Evolutionary conservation across 2,888 invertebrate genomes (phyloP).

Genomic region (Arctia plantaginis): DNA sequence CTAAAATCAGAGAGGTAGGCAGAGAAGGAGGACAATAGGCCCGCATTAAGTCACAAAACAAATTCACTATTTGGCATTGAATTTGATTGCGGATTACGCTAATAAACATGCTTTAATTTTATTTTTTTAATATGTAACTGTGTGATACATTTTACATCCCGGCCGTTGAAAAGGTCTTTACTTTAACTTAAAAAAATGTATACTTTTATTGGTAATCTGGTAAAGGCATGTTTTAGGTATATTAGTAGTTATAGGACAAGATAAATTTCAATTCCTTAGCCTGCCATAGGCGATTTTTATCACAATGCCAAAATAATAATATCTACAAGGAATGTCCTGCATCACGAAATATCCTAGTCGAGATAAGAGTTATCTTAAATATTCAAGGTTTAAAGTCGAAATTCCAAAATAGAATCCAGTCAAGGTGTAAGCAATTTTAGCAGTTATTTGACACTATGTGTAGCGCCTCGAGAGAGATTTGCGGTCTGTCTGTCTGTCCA

Average conservation of each 20-base stretch:
- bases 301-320: too few species aligned
- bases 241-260: too few species aligned
- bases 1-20: too few species aligned
- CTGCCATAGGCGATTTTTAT: too few species aligned
- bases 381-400: not conserved
- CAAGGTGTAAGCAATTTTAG: constrained; percentile 30
- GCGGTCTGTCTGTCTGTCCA: constrained; percentile 70
- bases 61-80: not conserved
- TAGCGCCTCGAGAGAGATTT: constrained; percentile 35
- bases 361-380: not conserved
- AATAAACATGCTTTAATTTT: not conserved
- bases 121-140: not conserved
- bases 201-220: too few species aligned
- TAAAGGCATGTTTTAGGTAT: too few species aligned
- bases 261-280: too few species aligned
- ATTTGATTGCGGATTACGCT: not conserved
- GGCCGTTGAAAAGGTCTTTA: not conserved
- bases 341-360: not conserved
- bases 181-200: too few species aligned
- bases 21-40: too few species aligned
- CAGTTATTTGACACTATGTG: constrained; percentile 38
- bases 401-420: constrained; percentile 6
- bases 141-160: not conserved
- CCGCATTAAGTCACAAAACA: too few species aligned
- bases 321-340: not conserved